Base-by-base conservation (phyloP, 2,797 vertebrate genomes). In the Hozukius guyotensis region DNA sequence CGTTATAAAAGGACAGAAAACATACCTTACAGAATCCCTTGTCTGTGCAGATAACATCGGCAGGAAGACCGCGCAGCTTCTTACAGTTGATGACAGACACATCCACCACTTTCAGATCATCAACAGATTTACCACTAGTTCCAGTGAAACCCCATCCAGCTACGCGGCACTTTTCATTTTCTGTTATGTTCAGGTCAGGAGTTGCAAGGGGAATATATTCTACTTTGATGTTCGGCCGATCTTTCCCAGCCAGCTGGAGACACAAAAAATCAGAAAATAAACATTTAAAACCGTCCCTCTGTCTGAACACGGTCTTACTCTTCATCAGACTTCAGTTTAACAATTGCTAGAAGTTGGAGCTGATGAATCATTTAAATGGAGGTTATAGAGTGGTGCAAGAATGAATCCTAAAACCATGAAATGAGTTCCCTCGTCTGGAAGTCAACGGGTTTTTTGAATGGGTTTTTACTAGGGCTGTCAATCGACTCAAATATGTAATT, bases 21-120 rank as follows among this genome's bases (percentile, higher is more conserved):
- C 77, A 4, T 36, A 90, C 92, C 88, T 88, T 18, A 79, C 90
- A 93, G 60, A 86, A 76, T 34, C 90, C 92, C 20, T 81, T 86
- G 0, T 3, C 0, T 9, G 81, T 85, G 0, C 94, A 95, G 70
- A 86, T 84, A 2, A 89, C 75, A 6, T 72, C 76, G 3, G 0
- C 1, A 25, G 89, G 89, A 32, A 93, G 81, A 1, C 0, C 0
- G 1, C 0, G 0, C 90, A 87, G 0, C 1, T 3, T 0, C 22
- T 25, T 0, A 38, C 92, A 93, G 3, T 63, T 27, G 3, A 89
- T 22, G 32, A 85, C 4, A 0, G 49, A 22, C 14, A 94, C 88
- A 0, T 81, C 0, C 8, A 32, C 82, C 65, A 59, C 12, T 59
- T 1, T 25, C 68, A 92, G 81, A 1, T 31, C n/a, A 2, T 68